A percentile compares a stretch with the other conserved stretches of the same genome.
Conservation (phyloP, 2,888 invertebrate genomes). For the Caenorhabditis becei region DNA sequence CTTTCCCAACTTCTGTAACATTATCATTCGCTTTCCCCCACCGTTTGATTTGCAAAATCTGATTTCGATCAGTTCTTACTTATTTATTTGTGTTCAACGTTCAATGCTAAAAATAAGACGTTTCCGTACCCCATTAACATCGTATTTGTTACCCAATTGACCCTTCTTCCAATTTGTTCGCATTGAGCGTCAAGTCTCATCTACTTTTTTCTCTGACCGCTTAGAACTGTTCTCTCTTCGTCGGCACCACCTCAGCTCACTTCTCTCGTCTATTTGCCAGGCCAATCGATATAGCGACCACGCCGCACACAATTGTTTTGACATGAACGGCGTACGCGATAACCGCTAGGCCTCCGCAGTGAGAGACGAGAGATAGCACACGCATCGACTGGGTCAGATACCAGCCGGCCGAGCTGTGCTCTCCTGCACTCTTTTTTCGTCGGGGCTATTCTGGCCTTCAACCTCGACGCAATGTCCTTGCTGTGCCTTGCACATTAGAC, state of each 20-base stretch:
- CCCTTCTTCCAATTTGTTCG: slow-evolving; percentile 32
- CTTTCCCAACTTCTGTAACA: not conserved
- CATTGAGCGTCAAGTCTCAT: slow-evolving; percentile 33
- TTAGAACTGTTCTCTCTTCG: slow-evolving; percentile 45
- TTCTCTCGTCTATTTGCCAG: slow-evolving; percentile 42
- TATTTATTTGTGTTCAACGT: not conserved
- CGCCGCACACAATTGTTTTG: slow-evolving; percentile 51
- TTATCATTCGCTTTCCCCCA: not conserved
- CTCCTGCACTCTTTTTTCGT: slow-evolving; percentile 2
- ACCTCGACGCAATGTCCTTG: not conserved
- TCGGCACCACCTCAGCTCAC: slow-evolving; percentile 55
- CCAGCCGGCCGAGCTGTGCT: slow-evolving; percentile 2
- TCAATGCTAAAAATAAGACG: slow-evolving; percentile 17
- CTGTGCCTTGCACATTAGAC: too few relatives aligned
- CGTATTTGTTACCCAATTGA: not conserved
- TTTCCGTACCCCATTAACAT: slow-evolving; percentile 5
- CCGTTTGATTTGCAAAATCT: slow-evolving; percentile 2
- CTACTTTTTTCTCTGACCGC: slow-evolving; percentile 54
- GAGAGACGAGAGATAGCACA: slow-evolving; percentile 37
- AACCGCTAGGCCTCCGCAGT: slow-evolving; percentile 13
- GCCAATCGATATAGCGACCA: slow-evolving; percentile 54
- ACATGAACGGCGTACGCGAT: slow-evolving; percentile 54
- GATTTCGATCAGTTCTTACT: not conserved
- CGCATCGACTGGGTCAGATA: slow-evolving; percentile 22
- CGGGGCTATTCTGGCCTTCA: not conserved